Evolutionary conservation across 2,888 invertebrate species (phyloP), one percentile per base, ranked within the genome.

Genomic region (Pelosia muscerda): DNA sequence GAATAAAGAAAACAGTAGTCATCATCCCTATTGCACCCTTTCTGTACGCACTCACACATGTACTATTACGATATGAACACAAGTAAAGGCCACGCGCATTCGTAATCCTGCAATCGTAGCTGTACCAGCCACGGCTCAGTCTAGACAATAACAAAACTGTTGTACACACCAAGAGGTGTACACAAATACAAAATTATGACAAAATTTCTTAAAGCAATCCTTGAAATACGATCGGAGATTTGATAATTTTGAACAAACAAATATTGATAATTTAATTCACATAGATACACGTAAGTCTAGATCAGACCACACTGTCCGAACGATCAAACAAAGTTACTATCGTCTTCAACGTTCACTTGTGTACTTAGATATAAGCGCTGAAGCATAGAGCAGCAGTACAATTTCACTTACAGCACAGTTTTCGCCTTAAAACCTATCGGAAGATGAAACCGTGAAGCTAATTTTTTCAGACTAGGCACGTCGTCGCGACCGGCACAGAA

Each of bases 401-500:
- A 73, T 73, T 75, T 75, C 76, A 70, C 73, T 73, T 73, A 72
- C 71, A 80, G 66, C 81, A 78, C 76, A 81, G 74, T 73, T 78
- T 80, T 75, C 76, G 66, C 61, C 70, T 76, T 79, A 80, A 31
- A 68, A 78, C 72, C 76, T 78, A 79, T 71, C 60, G 63, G 19
- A 70, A 69, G 65, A 71, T 70, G 71, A 71, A 68, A 79, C 60
- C 26, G 68, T 66, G 75, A 79, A 79, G 69, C 79, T 73, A 79
- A 70, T 49, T 57, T 49, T 57, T 73, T 71, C 61, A 80, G 77
- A 80, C 80, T 81, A 80, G 80, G 81, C 79, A 79, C 80, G 73
- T 69, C 66, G 49, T 66, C 74, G 58, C 60, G 62, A 66, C 63
- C 55, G 56, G 68, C 71, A 72, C 79, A 73, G 79, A 81, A 81